phyloP scores from a whole-genome alignment of 2,113 vertebrate species.

The Ammodytes dubius region DNA sequence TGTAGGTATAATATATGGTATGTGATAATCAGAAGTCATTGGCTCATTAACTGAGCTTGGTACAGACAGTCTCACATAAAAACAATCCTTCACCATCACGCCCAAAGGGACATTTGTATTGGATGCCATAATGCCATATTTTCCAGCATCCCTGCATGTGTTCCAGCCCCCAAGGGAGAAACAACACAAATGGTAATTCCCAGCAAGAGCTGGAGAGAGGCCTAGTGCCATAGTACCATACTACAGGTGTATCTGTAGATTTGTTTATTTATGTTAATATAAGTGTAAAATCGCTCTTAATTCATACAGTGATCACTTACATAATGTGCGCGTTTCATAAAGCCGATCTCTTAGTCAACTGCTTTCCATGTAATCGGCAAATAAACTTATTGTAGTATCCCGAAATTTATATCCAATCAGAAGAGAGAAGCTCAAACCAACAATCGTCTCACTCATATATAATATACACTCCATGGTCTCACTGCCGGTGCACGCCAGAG shows the following conservation, averaged over 20 bases:
- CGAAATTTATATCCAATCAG: no score
- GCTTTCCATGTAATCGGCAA: no score
- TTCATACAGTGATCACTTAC: no score
- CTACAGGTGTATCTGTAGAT: conserved; percentile 1
- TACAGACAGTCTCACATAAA: conserved; percentile 8
- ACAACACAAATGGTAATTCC: conserved; percentile 42
- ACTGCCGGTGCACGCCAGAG: no score
- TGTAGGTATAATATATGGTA: not conserved
- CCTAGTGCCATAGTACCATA: not conserved
- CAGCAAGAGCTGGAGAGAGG: conserved; percentile 24
- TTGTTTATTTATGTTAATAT: conserved; percentile 5
- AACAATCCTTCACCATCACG: not conserved
- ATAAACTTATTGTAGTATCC: no score
- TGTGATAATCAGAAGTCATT: conserved; percentile 10
- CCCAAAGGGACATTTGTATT: conserved; percentile 30
- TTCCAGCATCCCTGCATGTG: conserved; percentile 26
- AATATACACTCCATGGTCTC: no score
- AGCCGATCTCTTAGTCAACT: no score
- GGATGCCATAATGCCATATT: conserved; percentile 22
- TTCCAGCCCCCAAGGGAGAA: conserved; percentile 21
- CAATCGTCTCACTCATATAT: no score
- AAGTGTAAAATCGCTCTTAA: no score
- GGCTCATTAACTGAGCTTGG: conserved; percentile 6
- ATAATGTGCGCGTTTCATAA: no score
- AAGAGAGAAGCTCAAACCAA: no score